These are phyloP conservation scores for Gari tellinella DNA, from an alignment of 2,888 invertebrate genomes.

Conservation along the genomic window DNA sequence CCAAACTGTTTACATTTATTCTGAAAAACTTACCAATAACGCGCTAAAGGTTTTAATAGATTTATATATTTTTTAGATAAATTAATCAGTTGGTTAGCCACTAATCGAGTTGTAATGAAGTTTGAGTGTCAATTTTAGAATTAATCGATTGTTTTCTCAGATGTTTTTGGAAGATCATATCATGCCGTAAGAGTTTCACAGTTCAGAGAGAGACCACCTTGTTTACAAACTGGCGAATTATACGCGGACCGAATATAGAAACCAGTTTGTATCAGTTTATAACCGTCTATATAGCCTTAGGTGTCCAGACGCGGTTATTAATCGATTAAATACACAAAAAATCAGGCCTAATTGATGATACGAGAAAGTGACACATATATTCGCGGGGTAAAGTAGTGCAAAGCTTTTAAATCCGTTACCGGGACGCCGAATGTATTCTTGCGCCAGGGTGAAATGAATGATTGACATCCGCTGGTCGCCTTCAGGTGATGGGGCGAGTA, in stretches of 20 bases:
- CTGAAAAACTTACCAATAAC: too few species aligned
- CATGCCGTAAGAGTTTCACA: too few species aligned
- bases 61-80: too few species aligned
- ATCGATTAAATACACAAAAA: slow-evolving; percentile 26
- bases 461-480: slow-evolving; percentile 40
- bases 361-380: slow-evolving; percentile 26
- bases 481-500: slow-evolving; percentile 29
- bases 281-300: not conserved
- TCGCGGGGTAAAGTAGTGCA: slow-evolving; percentile 29
- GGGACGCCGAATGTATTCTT: slow-evolving; percentile 30
- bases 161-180: too few species aligned
- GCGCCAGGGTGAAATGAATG: slow-evolving; percentile 2
- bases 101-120: too few species aligned
- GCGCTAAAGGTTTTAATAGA: too few species aligned
- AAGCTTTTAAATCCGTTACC: slow-evolving; percentile 34
- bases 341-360: slow-evolving; percentile 21
- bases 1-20: too few species aligned
- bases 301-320: slow-evolving; percentile 28
- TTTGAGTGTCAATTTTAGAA: too few species aligned
- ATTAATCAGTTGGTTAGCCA: too few species aligned
- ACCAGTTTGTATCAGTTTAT: not conserved
- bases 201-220: too few species aligned
- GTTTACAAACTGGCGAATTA: too few species aligned
- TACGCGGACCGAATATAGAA: not conserved
- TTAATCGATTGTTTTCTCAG: too few species aligned